These are phyloP conservation scores for Papio anubis DNA, from an alignment of 2,113 vertebrate species.

Conservation along the genomic window DNA sequence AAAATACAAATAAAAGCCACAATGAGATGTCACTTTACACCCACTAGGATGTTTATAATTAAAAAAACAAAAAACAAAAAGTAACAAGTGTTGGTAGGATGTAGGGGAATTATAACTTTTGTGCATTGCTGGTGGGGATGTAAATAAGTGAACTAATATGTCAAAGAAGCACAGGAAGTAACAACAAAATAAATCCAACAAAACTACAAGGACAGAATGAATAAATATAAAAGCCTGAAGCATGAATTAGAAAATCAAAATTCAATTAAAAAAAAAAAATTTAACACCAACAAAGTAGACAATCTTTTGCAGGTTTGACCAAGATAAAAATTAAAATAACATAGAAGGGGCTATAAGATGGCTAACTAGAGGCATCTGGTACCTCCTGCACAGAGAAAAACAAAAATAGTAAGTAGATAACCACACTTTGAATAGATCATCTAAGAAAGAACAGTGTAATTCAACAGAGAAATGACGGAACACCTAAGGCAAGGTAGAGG, in stretches of 20 bases:
- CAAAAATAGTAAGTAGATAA: too few relatives aligned
- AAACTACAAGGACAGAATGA: background rate
- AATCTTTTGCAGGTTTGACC: background rate
- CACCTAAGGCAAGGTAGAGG: background rate
- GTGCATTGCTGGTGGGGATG: background rate
- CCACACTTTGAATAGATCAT: background rate
- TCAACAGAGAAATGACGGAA: background rate
- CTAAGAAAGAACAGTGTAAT: background rate
- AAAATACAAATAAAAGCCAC: background rate
- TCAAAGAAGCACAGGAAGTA: background rate
- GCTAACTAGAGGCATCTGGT: too few relatives aligned
- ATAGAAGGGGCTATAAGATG: too few relatives aligned
- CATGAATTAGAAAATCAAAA: background rate
- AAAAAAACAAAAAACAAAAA: too few relatives aligned
- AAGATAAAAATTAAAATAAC: background rate
- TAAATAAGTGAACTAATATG: background rate
- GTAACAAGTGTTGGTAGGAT: background rate
- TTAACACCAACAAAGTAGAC: background rate
- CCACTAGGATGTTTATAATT: background rate
- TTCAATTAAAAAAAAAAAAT: background rate
- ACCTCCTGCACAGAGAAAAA: too few relatives aligned
- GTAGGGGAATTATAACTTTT: background rate
- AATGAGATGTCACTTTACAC: background rate
- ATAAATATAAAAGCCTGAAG: background rate
- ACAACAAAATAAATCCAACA: background rate